These are phyloP conservation scores for Biston stratarius DNA, from an alignment of 2,888 invertebrate species.

Conservation along the genomic window DNA sequence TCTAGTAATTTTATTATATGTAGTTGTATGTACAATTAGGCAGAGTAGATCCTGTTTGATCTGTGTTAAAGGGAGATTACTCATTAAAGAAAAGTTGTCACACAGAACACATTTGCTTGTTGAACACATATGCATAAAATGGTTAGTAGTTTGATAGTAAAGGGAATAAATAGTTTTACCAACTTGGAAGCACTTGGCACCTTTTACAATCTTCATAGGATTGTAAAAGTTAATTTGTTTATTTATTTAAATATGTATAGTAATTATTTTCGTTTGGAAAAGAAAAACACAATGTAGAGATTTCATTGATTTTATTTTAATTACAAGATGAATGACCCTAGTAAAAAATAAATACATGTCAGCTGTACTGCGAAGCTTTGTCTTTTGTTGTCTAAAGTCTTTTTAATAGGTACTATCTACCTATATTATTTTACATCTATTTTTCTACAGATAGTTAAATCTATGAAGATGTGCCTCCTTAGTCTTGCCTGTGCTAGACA, in stretches of 20 bases:
- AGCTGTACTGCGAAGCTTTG: slow-evolving; percentile 43
- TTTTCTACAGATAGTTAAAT: slow-evolving; percentile 1
- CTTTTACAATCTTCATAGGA: too few relatives aligned
- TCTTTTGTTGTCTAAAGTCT: slow-evolving; percentile 10
- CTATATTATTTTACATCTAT: slow-evolving; percentile 2
- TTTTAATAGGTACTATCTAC: slow-evolving; percentile 3
- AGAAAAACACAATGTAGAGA: slow-evolving; percentile 3
- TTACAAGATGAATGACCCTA: slow-evolving; percentile 49
- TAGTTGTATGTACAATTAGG: too few relatives aligned
- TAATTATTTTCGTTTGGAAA: background rate
- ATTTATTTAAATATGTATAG: background rate
- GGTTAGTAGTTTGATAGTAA: too few relatives aligned
- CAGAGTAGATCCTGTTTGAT: too few relatives aligned
- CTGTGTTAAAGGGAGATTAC: too few relatives aligned
- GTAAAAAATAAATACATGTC: slow-evolving; percentile 42
- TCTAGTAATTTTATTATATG: too few relatives aligned
- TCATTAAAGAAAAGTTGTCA: too few relatives aligned
- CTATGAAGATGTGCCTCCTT: background rate
- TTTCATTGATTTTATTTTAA: slow-evolving; percentile 37
- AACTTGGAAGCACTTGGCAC: too few relatives aligned
- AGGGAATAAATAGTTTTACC: too few relatives aligned
- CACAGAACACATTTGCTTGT: too few relatives aligned
- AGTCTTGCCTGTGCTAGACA: background rate
- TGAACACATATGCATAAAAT: too few relatives aligned
- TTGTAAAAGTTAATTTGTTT: background rate